phyloP scores from a whole-genome alignment of 2,888 invertebrate species.

The Caenorhabditis drosophilae region DNA sequence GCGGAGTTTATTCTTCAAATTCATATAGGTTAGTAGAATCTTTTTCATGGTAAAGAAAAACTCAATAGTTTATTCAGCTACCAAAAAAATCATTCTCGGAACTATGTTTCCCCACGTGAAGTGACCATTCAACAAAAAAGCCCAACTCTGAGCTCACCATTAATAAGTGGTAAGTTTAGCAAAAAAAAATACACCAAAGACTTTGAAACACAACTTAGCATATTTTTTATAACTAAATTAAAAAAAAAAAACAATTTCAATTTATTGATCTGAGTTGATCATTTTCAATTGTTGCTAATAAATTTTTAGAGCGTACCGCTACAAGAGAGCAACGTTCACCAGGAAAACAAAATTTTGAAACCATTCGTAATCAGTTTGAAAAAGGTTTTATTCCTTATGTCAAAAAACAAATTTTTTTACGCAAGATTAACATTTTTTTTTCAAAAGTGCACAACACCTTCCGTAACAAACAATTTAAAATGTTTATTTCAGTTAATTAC shows the following conservation, averaged over 20 bases:
- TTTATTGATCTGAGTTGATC: background rate
- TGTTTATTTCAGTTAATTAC: background rate
- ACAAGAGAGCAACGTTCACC: slow-evolving; percentile 52
- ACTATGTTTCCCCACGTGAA: slow-evolving; percentile 47
- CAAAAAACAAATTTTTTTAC: too few species aligned
- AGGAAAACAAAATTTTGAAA: slow-evolving; percentile 47
- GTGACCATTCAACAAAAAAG: slow-evolving; percentile 44
- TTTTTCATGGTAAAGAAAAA: too few species aligned
- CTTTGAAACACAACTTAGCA: too few species aligned
- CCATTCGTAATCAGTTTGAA: slow-evolving; percentile 55
- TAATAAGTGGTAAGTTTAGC: slow-evolving; percentile 24
- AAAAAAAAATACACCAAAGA: too few species aligned
- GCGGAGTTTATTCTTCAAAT: slow-evolving; percentile 46
- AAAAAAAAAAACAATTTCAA: too few species aligned
- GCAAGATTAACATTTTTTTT: slow-evolving; percentile 6
- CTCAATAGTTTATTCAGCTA: too few species aligned
- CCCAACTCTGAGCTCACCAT: slow-evolving; percentile 29
- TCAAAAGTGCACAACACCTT: slow-evolving; percentile 6
- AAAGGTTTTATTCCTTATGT: slow-evolving; percentile 35
- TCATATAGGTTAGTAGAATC: too few species aligned
- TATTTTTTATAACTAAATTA: too few species aligned
- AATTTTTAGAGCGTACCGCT: slow-evolving; percentile 24
- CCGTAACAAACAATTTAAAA: slow-evolving; percentile 1
- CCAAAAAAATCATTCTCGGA: slow-evolving; percentile 50
- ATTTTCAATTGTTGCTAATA: background rate